Evolutionary conservation across 2,113 vertebrate species (phyloP).

Genomic region (Eleginops maclovinus): DNA sequence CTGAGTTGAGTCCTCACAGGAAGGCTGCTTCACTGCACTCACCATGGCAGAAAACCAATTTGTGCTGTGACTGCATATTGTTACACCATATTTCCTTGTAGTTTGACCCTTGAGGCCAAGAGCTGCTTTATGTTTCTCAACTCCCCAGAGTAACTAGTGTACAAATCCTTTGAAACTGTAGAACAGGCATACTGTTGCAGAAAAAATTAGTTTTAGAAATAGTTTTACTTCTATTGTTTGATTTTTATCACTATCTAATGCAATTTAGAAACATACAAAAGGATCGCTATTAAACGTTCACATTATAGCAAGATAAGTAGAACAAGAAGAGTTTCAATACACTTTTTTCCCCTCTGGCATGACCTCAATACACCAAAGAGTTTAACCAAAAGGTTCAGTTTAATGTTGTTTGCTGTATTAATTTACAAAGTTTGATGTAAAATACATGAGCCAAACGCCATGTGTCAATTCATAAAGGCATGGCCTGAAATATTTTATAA

Average conservation of each 20-base stretch:
- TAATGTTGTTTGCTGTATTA: neutral
- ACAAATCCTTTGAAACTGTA: neutral
- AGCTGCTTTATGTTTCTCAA: neutral
- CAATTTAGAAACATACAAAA: no score
- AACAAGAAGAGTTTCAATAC: no score
- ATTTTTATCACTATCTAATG: neutral
- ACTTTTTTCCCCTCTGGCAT: no score
- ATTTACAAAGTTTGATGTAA: neutral
- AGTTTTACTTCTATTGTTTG: no score
- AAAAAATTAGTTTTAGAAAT: no score
- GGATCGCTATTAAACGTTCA: no score
- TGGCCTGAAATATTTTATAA: no score
- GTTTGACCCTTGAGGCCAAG: conserved; percentile 1
- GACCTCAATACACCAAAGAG: no score
- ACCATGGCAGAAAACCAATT: neutral
- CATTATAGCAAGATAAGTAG: no score
- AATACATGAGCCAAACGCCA: neutral
- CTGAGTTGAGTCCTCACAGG: neutral
- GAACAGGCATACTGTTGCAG: neutral
- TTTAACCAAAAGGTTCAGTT: no score
- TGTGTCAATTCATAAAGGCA: neutral
- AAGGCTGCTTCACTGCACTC: neutral
- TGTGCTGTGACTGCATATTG: neutral
- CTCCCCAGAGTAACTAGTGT: neutral
- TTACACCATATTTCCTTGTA: conserved; percentile 1